Evolutionary conservation across 2,797 vertebrate species (phyloP), one percentile per base, ranked within the genome.

Genomic region (Ctenochaetus hawaiiensis): DNA sequence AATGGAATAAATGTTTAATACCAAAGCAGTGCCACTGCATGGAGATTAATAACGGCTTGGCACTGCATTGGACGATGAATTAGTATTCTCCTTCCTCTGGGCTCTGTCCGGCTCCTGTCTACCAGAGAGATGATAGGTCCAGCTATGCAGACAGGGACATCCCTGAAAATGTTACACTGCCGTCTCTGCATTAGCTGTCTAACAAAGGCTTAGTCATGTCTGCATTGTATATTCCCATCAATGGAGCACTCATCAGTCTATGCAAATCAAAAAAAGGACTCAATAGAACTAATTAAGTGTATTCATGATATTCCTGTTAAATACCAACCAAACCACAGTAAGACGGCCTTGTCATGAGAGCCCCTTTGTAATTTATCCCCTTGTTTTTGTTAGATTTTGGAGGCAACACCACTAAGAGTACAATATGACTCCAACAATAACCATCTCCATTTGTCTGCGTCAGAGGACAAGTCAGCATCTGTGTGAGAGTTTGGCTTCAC

Each of bases 1-100:
- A 91, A 92, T 88, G 65, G 58, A 56, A 91, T 87, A 84, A 80
- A 92, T 85, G 80, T 92, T 91, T 92, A 82, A 91, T 90, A 82
- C 64, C 67, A 84, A 82, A 86, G 77, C 80, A 76, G 52, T 77
- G 69, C 69, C 49, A 65, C 68, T 80, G 82, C 78, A 69, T 80
- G 72, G 85, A 91, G 86, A 92, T 91, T 91, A 89, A 92, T 90
- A 88, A 82, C 67, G 83, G 67, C 81, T 86, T 84, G 81, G 83
- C 85, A 89, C 67, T 41, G 78, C 77, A 75, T 48, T 79, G 87
- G 75, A 61, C 84, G 70, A 60, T 81, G 80, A 87, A 89, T 91
- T 89, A 82, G 82, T 87, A 85, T 86, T 85, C 75, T 37, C 64
- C 56, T 67, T 84, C 67, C 72, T 84, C 53, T 78, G 67, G 79